phyloP scores from a whole-genome alignment of 2,888 invertebrate species.

The Eristalis arbustorum region DNA sequence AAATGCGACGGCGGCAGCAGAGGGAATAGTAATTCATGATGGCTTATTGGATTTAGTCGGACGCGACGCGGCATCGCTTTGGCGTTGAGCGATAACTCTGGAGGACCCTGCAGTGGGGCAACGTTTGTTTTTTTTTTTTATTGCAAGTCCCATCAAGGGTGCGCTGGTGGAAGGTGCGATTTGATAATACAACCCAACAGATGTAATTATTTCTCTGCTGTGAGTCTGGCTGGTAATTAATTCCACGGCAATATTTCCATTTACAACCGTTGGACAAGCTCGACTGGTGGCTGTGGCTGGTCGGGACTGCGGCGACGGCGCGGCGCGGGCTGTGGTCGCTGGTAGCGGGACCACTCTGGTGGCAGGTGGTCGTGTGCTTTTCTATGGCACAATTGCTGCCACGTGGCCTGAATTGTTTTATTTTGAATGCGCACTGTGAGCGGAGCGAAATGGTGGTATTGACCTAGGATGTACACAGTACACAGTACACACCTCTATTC shows the following conservation, averaged over 20 bases:
- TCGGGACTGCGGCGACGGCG: background rate
- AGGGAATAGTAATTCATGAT: background rate
- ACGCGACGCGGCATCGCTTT: background rate
- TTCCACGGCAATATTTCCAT: conserved; percentile 60
- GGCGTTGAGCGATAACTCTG: background rate
- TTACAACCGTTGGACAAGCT: conserved; percentile 61
- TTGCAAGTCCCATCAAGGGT: conserved; percentile 5
- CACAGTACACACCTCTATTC: background rate
- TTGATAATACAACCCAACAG: conserved; percentile 30
- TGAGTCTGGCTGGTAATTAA: conserved; percentile 62
- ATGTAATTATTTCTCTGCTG: conserved; percentile 61
- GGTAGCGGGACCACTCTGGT: background rate
- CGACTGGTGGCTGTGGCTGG: conserved; percentile 29
- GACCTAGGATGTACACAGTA: conserved; percentile 47
- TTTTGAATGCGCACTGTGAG: conserved; percentile 26
- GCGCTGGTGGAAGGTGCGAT: background rate
- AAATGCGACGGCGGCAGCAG: background rate
- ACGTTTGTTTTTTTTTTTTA: conserved; percentile 59
- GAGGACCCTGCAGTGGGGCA: background rate
- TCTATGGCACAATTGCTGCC: conserved; percentile 34
- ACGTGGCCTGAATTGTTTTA: conserved; percentile 62
- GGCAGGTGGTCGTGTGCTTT: conserved; percentile 44
- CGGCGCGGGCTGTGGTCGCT: background rate
- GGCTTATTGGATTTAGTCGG: conserved; percentile 16
- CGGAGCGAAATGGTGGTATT: conserved; percentile 52